phyloP scores from a whole-genome alignment of 2,113 vertebrate species.

The Eulemur rufifrons region DNA sequence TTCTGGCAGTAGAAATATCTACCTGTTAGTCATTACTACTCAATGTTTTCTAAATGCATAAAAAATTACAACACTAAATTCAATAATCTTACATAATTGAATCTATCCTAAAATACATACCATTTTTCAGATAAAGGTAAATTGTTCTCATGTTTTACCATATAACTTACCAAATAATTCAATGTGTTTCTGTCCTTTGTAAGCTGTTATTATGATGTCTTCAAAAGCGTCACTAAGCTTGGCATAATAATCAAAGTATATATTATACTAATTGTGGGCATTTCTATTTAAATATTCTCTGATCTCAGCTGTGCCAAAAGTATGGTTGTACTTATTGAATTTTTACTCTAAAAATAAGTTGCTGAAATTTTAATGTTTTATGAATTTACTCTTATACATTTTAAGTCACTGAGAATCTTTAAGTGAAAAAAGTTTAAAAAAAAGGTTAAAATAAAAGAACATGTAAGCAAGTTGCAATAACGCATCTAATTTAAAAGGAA shows the following conservation, averaged over 20 bases:
- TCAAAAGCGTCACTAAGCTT: neutral
- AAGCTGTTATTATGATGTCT: neutral
- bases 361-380: constrained; percentile 37
- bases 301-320: neutral
- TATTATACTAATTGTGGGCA: neutral
- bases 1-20: neutral
- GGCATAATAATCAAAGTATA: neutral
- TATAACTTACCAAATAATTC: neutral
- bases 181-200: neutral
- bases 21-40: neutral
- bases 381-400: neutral
- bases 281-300: constrained; percentile 40
- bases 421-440: neutral
- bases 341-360: constrained; percentile 50
- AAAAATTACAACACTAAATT: neutral
- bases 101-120: neutral
- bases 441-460: constrained; percentile 21
- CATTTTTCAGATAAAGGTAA: constrained; percentile 16
- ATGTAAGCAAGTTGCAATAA: constrained; percentile 7
- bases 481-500: constrained; percentile 45
- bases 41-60: neutral
- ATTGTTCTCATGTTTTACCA: neutral
- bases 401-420: constrained; percentile 54
- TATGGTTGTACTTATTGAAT: constrained; percentile 21
- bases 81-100: neutral